These are phyloP conservation scores for Trochalopteron elliotii DNA, from an alignment of 2,113 vertebrate species.

Conservation along the genomic window DNA sequence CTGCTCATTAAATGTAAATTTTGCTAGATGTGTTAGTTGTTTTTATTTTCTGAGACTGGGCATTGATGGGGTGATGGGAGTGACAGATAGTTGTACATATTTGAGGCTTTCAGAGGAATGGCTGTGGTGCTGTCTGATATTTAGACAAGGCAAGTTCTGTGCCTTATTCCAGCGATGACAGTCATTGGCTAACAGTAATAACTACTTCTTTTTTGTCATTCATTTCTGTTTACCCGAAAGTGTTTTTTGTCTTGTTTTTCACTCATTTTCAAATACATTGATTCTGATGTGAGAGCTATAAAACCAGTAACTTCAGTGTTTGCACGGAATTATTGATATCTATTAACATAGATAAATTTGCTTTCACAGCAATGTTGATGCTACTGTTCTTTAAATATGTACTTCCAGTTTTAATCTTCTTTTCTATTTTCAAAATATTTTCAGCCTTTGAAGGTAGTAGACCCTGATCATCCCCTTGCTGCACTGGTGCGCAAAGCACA, in stretches of 20 bases:
- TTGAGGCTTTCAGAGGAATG: not conserved
- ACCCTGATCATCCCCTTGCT: slow-evolving; percentile 94
- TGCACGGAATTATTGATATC: not conserved
- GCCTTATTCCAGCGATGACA: not conserved
- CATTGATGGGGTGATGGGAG: not conserved
- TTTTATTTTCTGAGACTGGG: not conserved
- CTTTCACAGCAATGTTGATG: not conserved
- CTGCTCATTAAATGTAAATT: not conserved
- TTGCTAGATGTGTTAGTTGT: not conserved
- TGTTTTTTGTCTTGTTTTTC: not conserved
- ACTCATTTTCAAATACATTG: not conserved
- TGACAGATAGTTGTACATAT: not conserved
- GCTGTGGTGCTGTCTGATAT: not conserved
- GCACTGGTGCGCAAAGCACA: slow-evolving; percentile 88
- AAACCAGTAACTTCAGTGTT: not conserved
- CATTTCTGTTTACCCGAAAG: not conserved
- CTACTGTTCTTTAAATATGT: not conserved
- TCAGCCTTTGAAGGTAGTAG: slow-evolving; percentile 93
- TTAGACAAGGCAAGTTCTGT: not conserved
- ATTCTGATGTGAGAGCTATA: not conserved
- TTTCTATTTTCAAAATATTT: not conserved
- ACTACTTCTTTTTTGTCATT: not conserved
- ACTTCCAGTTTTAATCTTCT: not conserved
- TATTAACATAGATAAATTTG: not conserved
- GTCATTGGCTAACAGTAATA: not conserved